Evolutionary conservation across 2,888 invertebrate species (phyloP).

Genomic region (Callinectes sapidus): DNA sequence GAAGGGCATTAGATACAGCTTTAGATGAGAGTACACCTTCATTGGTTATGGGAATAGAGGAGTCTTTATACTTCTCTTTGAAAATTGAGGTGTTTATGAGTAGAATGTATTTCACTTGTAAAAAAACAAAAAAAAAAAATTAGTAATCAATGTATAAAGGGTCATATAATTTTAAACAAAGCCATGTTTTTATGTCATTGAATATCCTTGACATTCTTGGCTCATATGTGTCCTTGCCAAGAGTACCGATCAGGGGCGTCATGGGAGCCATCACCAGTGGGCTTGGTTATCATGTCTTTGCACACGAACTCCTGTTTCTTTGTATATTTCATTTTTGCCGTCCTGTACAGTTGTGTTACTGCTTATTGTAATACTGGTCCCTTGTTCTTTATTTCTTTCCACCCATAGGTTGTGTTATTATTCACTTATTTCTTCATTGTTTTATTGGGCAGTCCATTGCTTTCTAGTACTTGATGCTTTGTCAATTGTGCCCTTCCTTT

Average conservation of each 20-base stretch:
- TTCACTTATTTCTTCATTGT: background rate
- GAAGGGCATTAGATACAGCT: constrained; percentile 19
- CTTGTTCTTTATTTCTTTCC: background rate
- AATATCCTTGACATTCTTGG: background rate
- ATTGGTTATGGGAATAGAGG: background rate
- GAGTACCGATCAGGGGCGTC: background rate
- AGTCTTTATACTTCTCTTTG: background rate
- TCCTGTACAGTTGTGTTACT: background rate
- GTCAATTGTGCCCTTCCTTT: background rate
- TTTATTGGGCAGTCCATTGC: background rate
- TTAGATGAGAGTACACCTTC: constrained; percentile 30
- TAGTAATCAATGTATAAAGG: background rate
- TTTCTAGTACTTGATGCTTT: background rate
- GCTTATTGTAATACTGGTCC: background rate
- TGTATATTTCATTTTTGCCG: background rate
- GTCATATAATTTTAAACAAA: background rate
- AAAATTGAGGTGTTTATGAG: background rate
- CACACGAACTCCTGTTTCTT: background rate
- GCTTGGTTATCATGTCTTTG: background rate
- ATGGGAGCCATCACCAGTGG: background rate
- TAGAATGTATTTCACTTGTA: background rate
- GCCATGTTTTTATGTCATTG: background rate
- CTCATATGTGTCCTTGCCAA: background rate
- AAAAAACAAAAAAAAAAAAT: background rate
- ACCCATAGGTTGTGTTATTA: background rate